Percentiles rank a stretch among this genome's conserved stretches.
Conservation (phyloP, 2,113 vertebrate species). For the Nycticryphes semicollaris region DNA sequence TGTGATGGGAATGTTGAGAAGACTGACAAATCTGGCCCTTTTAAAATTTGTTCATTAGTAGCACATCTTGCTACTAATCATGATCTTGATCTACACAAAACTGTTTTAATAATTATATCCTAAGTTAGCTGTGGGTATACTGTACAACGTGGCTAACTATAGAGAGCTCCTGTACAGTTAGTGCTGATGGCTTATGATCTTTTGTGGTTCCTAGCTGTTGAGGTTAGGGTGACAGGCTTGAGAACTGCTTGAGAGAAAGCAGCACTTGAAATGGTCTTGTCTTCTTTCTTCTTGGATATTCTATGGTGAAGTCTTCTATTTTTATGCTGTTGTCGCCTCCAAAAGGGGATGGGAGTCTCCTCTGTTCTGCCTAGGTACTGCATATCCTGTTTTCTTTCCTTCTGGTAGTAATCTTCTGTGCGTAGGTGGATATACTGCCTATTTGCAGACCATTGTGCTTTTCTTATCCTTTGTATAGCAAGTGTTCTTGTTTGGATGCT, state of each 20-base stretch:
- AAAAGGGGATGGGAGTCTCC: neutral
- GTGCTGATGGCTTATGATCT: neutral
- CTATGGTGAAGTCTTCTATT: neutral
- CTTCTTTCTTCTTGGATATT: neutral
- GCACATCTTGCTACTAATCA: neutral
- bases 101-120: neutral
- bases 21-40: neutral
- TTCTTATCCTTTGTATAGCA: neutral
- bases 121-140: neutral
- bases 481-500: neutral
- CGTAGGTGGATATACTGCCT: neutral
- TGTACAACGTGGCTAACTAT: neutral
- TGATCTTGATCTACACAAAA: accelerated
- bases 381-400: neutral
- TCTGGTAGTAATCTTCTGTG: neutral
- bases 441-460: neutral
- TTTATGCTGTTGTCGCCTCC: neutral
- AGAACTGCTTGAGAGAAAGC: neutral
- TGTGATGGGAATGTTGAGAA: neutral
- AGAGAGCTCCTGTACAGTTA: neutral
- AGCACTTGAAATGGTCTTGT: neutral
- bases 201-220: neutral
- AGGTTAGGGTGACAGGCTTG: neutral
- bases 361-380: neutral
- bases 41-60: neutral